Evolutionary conservation across 2,888 invertebrate genomes (phyloP).

Genomic region (Monopis laevigella): DNA sequence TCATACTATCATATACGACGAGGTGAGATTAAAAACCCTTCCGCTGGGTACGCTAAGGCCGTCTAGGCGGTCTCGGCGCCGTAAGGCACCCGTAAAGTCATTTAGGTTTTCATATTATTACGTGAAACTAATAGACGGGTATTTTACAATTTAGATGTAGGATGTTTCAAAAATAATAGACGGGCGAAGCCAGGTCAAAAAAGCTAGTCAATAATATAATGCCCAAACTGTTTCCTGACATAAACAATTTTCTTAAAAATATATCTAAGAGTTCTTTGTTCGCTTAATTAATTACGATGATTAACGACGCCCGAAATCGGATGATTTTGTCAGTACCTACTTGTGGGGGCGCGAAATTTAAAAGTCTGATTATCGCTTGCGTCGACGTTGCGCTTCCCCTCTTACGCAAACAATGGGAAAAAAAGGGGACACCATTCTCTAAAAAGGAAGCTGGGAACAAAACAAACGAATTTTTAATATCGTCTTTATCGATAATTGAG

Average conservation of each 20-base stretch:
- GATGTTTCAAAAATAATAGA: too few relatives aligned
- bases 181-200: too few relatives aligned
- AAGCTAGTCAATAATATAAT: too few relatives aligned
- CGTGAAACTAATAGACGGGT: too few relatives aligned
- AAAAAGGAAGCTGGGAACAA: slow-evolving; percentile 59
- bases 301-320: slow-evolving; percentile 56
- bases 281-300: slow-evolving; percentile 55
- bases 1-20: too few relatives aligned
- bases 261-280: slow-evolving; percentile 35
- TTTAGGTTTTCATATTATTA: too few relatives aligned
- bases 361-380: slow-evolving; percentile 59
- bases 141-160: too few relatives aligned
- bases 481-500: slow-evolving; percentile 67
- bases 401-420: slow-evolving; percentile 60
- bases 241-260: slow-evolving; percentile 35
- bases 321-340: slow-evolving; percentile 54
- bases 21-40: too few relatives aligned
- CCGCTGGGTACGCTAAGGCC: too few relatives aligned
- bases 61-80: too few relatives aligned
- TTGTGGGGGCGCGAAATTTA: slow-evolving; percentile 53
- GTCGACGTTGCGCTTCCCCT: slow-evolving; percentile 50
- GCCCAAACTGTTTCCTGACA: slow-evolving; percentile 33
- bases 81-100: too few relatives aligned
- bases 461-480: slow-evolving; percentile 69
- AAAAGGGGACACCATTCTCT: slow-evolving; percentile 51